phyloP scores from a whole-genome alignment of 2,888 invertebrate genomes.

The Pantelozetes paolii region DNA sequence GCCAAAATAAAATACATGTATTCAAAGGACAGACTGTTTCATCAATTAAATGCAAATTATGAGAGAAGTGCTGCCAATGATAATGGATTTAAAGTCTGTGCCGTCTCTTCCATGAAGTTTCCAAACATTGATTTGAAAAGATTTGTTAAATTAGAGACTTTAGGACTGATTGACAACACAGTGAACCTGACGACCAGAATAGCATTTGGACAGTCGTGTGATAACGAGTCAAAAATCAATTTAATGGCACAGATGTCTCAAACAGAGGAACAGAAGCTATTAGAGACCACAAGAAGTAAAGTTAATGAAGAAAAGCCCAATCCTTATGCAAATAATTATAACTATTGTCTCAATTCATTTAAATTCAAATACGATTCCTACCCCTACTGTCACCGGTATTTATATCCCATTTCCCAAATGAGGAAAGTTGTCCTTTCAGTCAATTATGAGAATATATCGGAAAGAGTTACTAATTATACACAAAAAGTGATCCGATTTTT shows the following conservation, averaged over 20 bases:
- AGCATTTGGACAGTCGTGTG: conserved; percentile 46
- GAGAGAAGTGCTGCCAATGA: conserved; percentile 43
- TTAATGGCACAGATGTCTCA: conserved; percentile 16
- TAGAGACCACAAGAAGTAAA: conserved; percentile 4
- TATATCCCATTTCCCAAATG: conserved; percentile 20
- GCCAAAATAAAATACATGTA: conserved; percentile 43
- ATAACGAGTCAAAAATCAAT: neutral
- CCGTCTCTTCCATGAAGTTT: conserved; percentile 43
- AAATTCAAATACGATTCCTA: conserved; percentile 19
- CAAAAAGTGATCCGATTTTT: neutral
- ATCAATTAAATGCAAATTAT: conserved; percentile 46
- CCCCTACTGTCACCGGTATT: conserved; percentile 15
- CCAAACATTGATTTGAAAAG: conserved; percentile 44
- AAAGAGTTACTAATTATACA: conserved; percentile 10
- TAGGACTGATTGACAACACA: conserved; percentile 43
- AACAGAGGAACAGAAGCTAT: conserved; percentile 8
- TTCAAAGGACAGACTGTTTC: conserved; percentile 41
- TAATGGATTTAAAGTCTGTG: conserved; percentile 43
- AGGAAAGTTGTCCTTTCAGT: neutral
- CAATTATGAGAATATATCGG: conserved; percentile 22
- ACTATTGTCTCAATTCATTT: conserved; percentile 28
- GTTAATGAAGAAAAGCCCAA: neutral
- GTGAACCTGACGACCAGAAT: conserved; percentile 42
- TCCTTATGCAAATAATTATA: conserved; percentile 20
- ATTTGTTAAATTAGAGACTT: conserved; percentile 43